Evolutionary conservation across 1,140 invertebrate genomes (phyloP), one percentile per base, ranked within the genome.

Genomic region (Procambarus virginalis): DNA sequence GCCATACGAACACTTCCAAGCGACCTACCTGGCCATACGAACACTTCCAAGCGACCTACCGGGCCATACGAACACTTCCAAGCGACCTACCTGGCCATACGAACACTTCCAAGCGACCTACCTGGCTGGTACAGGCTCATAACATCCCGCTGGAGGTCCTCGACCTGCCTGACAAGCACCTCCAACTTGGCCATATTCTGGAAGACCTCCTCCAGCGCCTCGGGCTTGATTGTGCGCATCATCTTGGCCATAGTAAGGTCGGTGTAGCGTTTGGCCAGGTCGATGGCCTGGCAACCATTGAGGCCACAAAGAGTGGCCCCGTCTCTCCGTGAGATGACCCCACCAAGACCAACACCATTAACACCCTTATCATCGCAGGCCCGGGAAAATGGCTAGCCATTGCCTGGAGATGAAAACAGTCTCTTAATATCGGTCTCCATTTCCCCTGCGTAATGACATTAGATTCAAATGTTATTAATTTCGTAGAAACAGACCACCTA

Each of bases 191-290:
- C 83, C 91, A 92, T 92, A 46, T 91, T 90, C 73, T 84, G 73
- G 22, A 92, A 91, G 2, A 92, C 91, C 46, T 90, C 89, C 58
- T 92, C 91, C 22, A 92, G 60, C 6, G 91, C 89, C 14, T 92
- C 91, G 0, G 91, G 91, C 49, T 92, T 92, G 64, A 92, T 92
- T 4, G 85, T 92, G 14, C 81, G 82, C 76, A 92, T 86, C 89
- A 92, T 91, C 58, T 91, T 91, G n/a, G 85, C 85, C 89, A 92
- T 91, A 8, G 84, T 88, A 2, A 84, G 64, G 60, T 92, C 91
- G 10, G 91, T 92, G 85, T 91, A 91, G 70, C 89, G 87, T 22
- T 86, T 84, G 58, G 91, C 80, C 4, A 92, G 60, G 81, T 92
- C 91, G 2, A 92, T 86, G 17, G 91, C 91, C 60, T 91, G 91